A percentile compares a stretch with the other conserved stretches of the same genome.
phyloP scores from a whole-genome alignment of 2,797 vertebrate genomes.

The Strix occidentalis region DNA sequence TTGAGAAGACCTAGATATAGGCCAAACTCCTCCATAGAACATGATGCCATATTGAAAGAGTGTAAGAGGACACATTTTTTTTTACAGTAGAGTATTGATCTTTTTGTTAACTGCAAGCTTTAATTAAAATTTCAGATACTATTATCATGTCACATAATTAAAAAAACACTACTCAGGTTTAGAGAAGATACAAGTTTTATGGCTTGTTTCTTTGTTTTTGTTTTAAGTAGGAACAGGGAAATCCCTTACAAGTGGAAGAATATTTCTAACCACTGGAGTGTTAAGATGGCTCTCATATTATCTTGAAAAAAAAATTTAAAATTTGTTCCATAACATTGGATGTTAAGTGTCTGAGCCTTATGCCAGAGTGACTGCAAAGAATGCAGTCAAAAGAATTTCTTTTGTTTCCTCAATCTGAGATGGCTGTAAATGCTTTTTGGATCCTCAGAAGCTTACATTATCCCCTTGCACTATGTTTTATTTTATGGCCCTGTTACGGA shows the following conservation, averaged over 20 bases:
- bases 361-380: neutral
- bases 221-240: neutral
- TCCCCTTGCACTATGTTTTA: neutral
- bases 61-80: neutral
- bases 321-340: neutral
- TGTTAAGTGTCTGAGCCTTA: neutral
- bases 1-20: neutral
- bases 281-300: neutral
- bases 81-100: neutral
- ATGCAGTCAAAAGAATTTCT: neutral
- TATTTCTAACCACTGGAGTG: neutral
- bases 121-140: constrained; percentile 15
- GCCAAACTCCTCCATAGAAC: neutral
- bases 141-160: neutral
- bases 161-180: neutral
- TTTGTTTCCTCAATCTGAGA: neutral
- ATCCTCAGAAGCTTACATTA: neutral
- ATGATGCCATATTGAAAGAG: neutral
- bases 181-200: neutral
- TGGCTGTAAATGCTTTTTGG: neutral
- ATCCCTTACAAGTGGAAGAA: neutral
- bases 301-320: neutral
- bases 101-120: neutral
- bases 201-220: neutral
- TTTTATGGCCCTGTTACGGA: neutral